Evolutionary conservation across 2,888 invertebrate species (phyloP), one percentile per base, ranked within the genome.

Genomic region (Lymantria dispar): DNA sequence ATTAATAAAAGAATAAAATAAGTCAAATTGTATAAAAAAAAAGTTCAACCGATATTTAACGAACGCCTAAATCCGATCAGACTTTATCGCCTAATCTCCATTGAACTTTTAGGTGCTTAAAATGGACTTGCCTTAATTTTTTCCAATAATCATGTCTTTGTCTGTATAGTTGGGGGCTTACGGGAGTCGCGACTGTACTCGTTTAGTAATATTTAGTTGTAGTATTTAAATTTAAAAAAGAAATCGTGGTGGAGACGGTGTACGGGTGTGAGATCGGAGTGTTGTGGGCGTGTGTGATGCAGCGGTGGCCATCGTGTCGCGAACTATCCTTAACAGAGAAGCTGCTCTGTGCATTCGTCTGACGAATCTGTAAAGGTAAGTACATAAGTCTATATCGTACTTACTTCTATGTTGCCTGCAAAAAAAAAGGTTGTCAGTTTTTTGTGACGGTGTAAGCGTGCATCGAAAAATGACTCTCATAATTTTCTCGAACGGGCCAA

Each of bases 301-400:
- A 80, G 81, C 84, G 83, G 65, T 76, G 77, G 77, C 77, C 72
- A 64, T 73, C 80, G 61, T 71, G 76, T 70, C 70, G 73, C 68
- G 66, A 69, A 65, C 64, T 70, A 56, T 63, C 72, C 75, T 53
- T 62, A 52, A 70, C 68, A 60, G 72, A 62, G 60, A 72, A 73
- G 70, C 74, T 70, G 74, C 68, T 72, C 64, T 62, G 63, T 58
- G 60, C 68, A 76, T 70, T 80, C 75, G 89, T 90, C 87, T 90
- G 90, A 90, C 90, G 85, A 88, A 84, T 75, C 83, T 77, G 76
- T 75, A 78, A 77, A 87, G 90, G 90, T 90, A 77, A 83, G 84
- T 38, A n/a, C 36, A 36, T 36, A 11, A 11, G 36, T 36, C 12
- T n/a, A n/a, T n/a, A n/a, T n/a, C n/a, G n/a, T n/a, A n/a, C n/a